Base-by-base conservation (phyloP, 1,140 invertebrate species). In the Tribolium castaneum region DNA sequence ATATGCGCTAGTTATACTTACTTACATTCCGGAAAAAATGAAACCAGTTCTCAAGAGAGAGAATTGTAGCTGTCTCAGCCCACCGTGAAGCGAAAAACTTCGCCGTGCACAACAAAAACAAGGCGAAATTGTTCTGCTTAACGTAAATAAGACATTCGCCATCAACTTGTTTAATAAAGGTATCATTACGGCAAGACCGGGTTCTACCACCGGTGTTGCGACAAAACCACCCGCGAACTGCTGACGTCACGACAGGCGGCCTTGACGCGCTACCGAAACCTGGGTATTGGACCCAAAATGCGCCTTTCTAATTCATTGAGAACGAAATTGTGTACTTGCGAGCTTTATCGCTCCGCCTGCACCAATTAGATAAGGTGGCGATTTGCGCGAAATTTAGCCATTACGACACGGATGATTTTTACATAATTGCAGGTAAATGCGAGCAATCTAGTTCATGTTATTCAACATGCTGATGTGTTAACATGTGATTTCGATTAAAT, bases 1-100 rank as follows among this genome's bases (percentile, higher is more conserved):
- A 80, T 80, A 80, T 78, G 79, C 79, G 76, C 79, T 80, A 80
- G 79, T 80, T 80, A 80, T 78, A 74, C 76, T 73, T 77, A 79
- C 74, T 79, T 80, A 77, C 70, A 70, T 74, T 74, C 75, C 66
- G 54, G 34, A 80, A 80, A 80, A 80, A 80, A 80, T 76, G 14
- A 78, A 80, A 80, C 79, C 79, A 78, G 79, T 80, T 80, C 62
- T 78, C 74, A 54, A 71, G 76, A 45, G 73, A 56, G 71, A 78
- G 79, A 80, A 80, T 75, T 70, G 76, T 78, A 45, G 30, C 34
- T 66, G 30, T 71, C 30, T 73, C 49, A 80, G 79, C 71, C 79
- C 79, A 80, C 79, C 79, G 52, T 78, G 77, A 80, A 80, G 79
- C 54, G 19, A 35, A 80, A 80, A 78, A 74, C 39, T 45, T 45